These are phyloP conservation scores for Nestor notabilis DNA, from an alignment of 2,113 vertebrate genomes.

Conservation along the genomic window DNA sequence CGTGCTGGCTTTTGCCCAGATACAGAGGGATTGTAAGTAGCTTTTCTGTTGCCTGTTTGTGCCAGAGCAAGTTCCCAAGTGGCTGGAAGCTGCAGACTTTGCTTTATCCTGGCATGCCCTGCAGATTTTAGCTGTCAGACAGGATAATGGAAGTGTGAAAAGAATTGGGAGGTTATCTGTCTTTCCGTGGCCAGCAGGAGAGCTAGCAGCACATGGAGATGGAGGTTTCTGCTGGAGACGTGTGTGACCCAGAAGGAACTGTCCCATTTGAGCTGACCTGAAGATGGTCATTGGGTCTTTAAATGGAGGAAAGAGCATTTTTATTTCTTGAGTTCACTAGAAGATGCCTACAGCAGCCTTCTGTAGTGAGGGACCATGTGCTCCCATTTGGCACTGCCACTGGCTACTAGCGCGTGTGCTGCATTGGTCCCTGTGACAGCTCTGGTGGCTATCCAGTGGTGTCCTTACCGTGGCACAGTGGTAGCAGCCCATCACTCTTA, in stretches of 20 bases:
- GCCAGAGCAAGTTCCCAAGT: not conserved
- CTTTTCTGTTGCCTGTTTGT: not conserved
- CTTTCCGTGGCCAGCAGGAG: not conserved
- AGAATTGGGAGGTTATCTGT: not conserved
- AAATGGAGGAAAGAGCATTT: not conserved
- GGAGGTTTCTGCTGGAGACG: not conserved
- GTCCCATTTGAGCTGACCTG: not conserved
- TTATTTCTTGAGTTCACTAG: not conserved
- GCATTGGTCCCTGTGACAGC: not conserved
- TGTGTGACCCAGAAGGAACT: not conserved
- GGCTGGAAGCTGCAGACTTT: not conserved
- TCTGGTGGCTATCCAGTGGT: not conserved
- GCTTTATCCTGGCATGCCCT: not conserved
- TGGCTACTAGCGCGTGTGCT: not conserved
- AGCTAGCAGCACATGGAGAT: not conserved
- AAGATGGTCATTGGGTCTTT: not conserved
- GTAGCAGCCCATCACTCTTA: not conserved
- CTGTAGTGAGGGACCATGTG: not conserved
- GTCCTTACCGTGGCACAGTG: not conserved
- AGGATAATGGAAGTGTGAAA: not conserved
- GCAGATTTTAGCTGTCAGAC: not conserved
- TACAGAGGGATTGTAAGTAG: not conserved
- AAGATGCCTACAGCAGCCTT: not conserved
- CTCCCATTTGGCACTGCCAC: not conserved
- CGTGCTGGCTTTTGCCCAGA: not conserved